phyloP scores from a whole-genome alignment of 2,888 invertebrate species.

The Gerosis bhagava region DNA sequence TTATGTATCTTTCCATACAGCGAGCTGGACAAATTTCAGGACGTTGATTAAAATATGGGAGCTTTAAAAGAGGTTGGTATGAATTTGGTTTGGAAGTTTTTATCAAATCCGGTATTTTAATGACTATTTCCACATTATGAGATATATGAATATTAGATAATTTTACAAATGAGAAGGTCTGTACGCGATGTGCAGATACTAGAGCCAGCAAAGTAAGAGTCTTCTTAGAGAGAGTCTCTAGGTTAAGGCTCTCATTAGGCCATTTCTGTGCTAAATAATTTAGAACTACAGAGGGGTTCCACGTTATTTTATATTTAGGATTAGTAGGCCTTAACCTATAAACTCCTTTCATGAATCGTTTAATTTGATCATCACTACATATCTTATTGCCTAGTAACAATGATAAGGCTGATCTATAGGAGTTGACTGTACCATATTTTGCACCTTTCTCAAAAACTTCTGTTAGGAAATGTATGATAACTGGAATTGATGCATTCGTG shows the following conservation, averaged over 20 bases:
- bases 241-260: conserved; percentile 28
- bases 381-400: conserved; percentile 36
- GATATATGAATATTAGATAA: conserved; percentile 27
- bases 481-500: too few relatives aligned
- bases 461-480: conserved; percentile 33
- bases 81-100: conserved; percentile 28
- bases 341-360: conserved; percentile 36
- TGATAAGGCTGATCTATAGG: conserved; percentile 38
- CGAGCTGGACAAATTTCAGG: conserved; percentile 31
- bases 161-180: conserved; percentile 34
- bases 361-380: conserved; percentile 30
- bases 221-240: conserved; percentile 37
- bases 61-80: conserved; percentile 26
- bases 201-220: conserved; percentile 35
- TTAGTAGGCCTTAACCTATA: conserved; percentile 35
- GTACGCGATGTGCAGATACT: conserved; percentile 34
- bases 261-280: conserved; percentile 31
- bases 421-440: conserved; percentile 35
- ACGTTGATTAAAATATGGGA: conserved; percentile 30
- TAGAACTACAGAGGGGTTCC: conserved; percentile 38
- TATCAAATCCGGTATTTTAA: conserved; percentile 29
- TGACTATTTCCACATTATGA: conserved; percentile 13
- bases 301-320: conserved; percentile 38
- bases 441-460: conserved; percentile 33
- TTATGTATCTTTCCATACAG: conserved; percentile 21